Evolutionary conservation across 2,888 invertebrate genomes (phyloP), one percentile per base, ranked within the genome.

Genomic region (Cephus runcator): DNA sequence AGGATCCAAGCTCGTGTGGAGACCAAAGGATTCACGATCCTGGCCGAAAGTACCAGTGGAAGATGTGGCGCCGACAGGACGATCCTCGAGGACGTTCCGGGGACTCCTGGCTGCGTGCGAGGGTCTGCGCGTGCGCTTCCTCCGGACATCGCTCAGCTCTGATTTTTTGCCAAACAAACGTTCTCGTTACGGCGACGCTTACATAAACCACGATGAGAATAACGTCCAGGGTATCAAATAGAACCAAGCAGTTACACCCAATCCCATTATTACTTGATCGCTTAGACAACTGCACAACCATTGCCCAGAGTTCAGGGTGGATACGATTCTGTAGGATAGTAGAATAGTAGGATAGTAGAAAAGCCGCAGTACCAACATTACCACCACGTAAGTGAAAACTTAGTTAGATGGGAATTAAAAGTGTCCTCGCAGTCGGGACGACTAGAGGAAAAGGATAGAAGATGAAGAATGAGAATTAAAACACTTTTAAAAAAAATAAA

Each of bases 121-220:
- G 84, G 90, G 88, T 86, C 90, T 90, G 84, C 90, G 91, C 82
- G 88, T 87, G 76, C 90, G 91, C 84, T 90, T 91, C 89, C 89
- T 89, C 87, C 91, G 89, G 87, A 91, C 87, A 82, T 91, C 91
- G 84, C 88, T 90, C 87, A 89, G 85, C 87, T 91, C 91, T 92
- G 88, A 88, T 85, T 83, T 82, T 85, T 87, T 83, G 85, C 83
- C 83, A 85, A 78, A 83, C 83, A 86, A 76, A 56, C 23, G 40
- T 56, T 56, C 40, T 56, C 23, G 40, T 56, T 56, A 56, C 23
- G 40, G 40, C 40, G 6, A 56, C 23, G 23, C 6, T 56, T 56
- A 56, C 23, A 56, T 56, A 23, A 23, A 56, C 40, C 40, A 56
- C 23, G 23, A 23, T 23, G 40, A 56, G 40, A 56, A 56, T 56